Percentiles rank a stretch among this genome's conserved stretches.
Conservation (phyloP, 1,140 invertebrate species). For the Diprion similis region DNA sequence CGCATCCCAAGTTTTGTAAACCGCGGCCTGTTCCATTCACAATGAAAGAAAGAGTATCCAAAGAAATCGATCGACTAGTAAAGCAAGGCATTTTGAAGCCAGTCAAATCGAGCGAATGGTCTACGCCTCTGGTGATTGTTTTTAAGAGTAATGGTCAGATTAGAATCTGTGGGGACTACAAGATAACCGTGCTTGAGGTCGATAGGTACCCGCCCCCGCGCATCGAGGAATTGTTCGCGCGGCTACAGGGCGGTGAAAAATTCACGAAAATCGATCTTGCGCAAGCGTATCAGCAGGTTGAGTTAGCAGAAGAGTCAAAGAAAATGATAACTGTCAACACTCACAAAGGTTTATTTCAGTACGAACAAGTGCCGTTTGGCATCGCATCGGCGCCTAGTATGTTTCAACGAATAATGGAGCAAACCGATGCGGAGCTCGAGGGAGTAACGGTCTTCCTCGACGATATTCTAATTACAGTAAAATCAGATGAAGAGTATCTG, state of each 20-base stretch:
- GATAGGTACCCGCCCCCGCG: slow-evolving; percentile 46
- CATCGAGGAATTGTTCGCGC: slow-evolving; percentile 44
- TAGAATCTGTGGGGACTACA: slow-evolving; percentile 58
- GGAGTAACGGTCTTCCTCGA: slow-evolving; percentile 44
- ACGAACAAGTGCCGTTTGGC: slow-evolving; percentile 40
- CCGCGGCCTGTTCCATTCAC: slow-evolving; percentile 47
- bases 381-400: slow-evolving; percentile 43
- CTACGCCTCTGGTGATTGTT: slow-evolving; percentile 58
- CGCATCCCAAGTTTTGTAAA: slow-evolving; percentile 9
- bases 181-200: slow-evolving; percentile 43
- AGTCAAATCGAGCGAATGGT: slow-evolving; percentile 48
- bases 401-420: slow-evolving; percentile 43
- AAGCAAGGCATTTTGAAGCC: slow-evolving; percentile 38
- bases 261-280: slow-evolving; percentile 48
- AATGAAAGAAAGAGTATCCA: slow-evolving; percentile 48
- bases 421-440: slow-evolving; percentile 36
- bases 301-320: slow-evolving; percentile 37
- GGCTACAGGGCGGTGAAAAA: slow-evolving; percentile 37
- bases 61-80: slow-evolving; percentile 52
- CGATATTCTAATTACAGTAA: slow-evolving; percentile 41
- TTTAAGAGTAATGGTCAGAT: slow-evolving; percentile 53
- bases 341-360: slow-evolving; percentile 40
- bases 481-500: slow-evolving; percentile 19
- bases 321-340: slow-evolving; percentile 45
- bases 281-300: slow-evolving; percentile 49